Base-by-base conservation (phyloP, 1,140 invertebrate genomes). In the Scaptomyza graminum region DNA sequence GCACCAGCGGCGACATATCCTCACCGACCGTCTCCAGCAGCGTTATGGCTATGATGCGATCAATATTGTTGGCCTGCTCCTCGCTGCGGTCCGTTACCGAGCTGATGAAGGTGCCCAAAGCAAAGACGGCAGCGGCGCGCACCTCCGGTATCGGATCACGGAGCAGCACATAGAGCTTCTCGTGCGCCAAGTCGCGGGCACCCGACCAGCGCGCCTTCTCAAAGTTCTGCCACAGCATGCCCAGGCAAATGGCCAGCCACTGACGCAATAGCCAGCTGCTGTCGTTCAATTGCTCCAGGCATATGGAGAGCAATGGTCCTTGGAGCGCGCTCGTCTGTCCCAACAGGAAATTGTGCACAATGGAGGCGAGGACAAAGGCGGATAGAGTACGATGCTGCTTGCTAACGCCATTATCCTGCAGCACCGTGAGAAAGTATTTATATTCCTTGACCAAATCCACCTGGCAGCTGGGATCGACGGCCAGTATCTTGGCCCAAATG, bases 401-500 rank as follows among this genome's bases (percentile, higher is more conserved):
- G 64, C 95, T 94, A 78, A 98, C 95, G 11, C 94, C 93, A 22
- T 94, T 93, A 92, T 99, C 98, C 90, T 97, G 95, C 9, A 99
- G 93, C 47, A 99, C 95, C 25, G 95, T 94, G 22, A 99, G 92
- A 91, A 99, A 99, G 92, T 99, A 99, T 91, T 97, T 98, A 91
- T 99, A 97, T 65, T 99, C 98, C 77, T 98, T 96, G 8, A 99
- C 97, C 69, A 99, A 93, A 92, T 99, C 99, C 68, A 95, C 94
- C 93, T 99, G 98, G 91, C 98, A 99, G 57, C 95, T 97, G 92
- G 95, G 95, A 92, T 99, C 99, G 9, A 99, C 97, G 62, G 98
- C 98, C 50, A 99, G 93, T 76, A 99, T 99, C 93, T 99, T 99
- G 5, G 99, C 98, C 99, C 99, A 99, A 74, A 99, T 99, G 90